Conservation (phyloP, 2,888 invertebrate species). For the Deroplatys truncata region DNA sequence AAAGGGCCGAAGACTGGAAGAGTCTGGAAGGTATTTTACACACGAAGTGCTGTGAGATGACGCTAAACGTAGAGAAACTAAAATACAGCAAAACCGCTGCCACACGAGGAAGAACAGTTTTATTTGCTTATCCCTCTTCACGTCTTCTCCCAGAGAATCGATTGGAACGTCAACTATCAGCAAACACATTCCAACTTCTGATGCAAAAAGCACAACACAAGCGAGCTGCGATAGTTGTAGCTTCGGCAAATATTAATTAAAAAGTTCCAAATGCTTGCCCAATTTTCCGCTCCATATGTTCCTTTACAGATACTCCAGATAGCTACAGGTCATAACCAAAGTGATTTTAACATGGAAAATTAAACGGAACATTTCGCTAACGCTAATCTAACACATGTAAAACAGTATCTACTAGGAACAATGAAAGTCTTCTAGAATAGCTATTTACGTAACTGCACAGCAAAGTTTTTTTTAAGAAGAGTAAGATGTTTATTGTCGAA, state of each 20-base stretch:
- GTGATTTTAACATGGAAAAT: too few species aligned
- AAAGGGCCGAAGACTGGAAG: too few species aligned
- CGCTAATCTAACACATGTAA: too few species aligned
- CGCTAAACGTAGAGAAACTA: neutral
- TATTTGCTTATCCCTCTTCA: neutral
- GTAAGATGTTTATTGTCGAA: too few species aligned
- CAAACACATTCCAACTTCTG: neutral
- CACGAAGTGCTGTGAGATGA: neutral
- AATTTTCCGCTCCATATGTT: neutral
- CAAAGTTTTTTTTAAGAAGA: too few species aligned
- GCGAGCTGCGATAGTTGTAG: neutral
- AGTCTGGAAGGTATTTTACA: too few species aligned
- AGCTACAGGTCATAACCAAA: neutral
- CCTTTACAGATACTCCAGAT: neutral
- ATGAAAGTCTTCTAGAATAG: too few species aligned
- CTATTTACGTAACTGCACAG: too few species aligned
- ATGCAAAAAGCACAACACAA: neutral
- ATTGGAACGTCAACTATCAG: neutral
- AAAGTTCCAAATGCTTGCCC: constrained; percentile 5
- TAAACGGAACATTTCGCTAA: too few species aligned
- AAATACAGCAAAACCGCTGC: neutral
- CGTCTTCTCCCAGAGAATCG: neutral
- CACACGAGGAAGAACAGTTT: neutral
- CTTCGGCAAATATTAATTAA: constrained; percentile 1
- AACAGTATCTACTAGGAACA: too few species aligned